Conservation (phyloP, 2,113 vertebrate genomes). For the Typhlomys cinereus region DNA sequence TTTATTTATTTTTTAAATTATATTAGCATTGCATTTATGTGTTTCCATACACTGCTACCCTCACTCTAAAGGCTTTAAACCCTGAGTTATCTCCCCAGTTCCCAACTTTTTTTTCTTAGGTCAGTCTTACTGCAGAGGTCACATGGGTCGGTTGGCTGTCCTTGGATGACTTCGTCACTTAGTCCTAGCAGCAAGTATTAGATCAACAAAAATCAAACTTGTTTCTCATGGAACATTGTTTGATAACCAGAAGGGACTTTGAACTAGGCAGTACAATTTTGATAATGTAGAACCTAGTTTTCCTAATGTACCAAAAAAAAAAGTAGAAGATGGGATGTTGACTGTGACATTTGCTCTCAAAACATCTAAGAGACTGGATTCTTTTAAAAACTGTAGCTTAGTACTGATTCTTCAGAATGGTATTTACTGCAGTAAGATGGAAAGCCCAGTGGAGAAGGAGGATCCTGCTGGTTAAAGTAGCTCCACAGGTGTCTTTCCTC, state of each 20-base stretch:
- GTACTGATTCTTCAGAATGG: neutral
- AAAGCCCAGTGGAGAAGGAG: neutral
- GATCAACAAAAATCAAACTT: neutral
- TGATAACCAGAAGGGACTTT: neutral
- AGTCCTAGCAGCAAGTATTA: neutral
- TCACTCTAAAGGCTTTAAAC: too few species aligned
- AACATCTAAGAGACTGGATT: neutral
- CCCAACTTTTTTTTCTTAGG: neutral
- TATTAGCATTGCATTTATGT: too few species aligned
- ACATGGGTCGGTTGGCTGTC: fast-evolving
- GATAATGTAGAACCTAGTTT: neutral
- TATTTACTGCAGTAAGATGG: neutral
- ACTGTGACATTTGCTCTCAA: neutral
- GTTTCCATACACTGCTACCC: too few species aligned
- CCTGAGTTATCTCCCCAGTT: too few species aligned
- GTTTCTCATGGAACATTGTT: neutral
- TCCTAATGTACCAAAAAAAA: neutral
- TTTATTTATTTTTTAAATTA: too few species aligned
- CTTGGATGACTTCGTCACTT: neutral
- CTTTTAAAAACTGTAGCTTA: neutral
- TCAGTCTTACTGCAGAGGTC: neutral
- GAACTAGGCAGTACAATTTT: neutral
- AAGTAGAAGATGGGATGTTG: neutral
- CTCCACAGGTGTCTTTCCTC: neutral
- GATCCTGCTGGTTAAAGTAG: neutral